Conservation (phyloP, 1,140 invertebrate species). For the Drosophila azteca region DNA sequence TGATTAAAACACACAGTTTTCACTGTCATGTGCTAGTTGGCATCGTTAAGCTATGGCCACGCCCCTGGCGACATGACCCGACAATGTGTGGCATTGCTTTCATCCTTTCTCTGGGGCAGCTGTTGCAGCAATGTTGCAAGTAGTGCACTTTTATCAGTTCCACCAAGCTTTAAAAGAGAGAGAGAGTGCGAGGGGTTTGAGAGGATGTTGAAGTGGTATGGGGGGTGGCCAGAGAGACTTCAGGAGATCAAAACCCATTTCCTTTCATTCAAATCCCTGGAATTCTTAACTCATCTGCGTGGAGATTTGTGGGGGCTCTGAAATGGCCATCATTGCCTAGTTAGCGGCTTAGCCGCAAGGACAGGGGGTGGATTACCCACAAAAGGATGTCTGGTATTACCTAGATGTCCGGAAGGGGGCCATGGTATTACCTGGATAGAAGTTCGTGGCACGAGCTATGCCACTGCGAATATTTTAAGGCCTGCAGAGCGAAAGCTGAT, state of each 20-base stretch:
- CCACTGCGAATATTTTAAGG: conserved; percentile 36
- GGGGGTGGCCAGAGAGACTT: too few species aligned
- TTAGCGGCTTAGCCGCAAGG: conserved; percentile 18
- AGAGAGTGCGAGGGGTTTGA: neutral
- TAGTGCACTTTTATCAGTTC: conserved; percentile 32
- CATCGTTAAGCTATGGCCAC: conserved; percentile 75
- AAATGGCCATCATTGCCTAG: conserved; percentile 20
- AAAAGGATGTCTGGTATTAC: neutral
- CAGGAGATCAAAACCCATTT: neutral
- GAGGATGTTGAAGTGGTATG: neutral
- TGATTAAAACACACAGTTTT: conserved; percentile 7
- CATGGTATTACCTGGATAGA: too few species aligned
- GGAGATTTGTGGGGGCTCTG: neutral
- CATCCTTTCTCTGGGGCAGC: conserved; percentile 32
- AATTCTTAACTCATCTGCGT: conserved; percentile 16
- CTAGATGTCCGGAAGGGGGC: conserved; percentile 18
- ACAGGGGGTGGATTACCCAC: conserved; percentile 11
- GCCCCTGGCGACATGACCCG: conserved; percentile 30
- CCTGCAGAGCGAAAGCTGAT: conserved; percentile 48
- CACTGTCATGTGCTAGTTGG: conserved; percentile 52
- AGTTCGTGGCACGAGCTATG: too few species aligned
- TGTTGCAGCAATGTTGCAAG: conserved; percentile 51
- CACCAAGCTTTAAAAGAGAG: conserved; percentile 9
- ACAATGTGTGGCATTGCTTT: conserved; percentile 25
- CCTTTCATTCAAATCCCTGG: conserved; percentile 1